Evolutionary conservation across 2,797 vertebrate genomes (phyloP).

Genomic region (Pachyuromys duprasi): DNA sequence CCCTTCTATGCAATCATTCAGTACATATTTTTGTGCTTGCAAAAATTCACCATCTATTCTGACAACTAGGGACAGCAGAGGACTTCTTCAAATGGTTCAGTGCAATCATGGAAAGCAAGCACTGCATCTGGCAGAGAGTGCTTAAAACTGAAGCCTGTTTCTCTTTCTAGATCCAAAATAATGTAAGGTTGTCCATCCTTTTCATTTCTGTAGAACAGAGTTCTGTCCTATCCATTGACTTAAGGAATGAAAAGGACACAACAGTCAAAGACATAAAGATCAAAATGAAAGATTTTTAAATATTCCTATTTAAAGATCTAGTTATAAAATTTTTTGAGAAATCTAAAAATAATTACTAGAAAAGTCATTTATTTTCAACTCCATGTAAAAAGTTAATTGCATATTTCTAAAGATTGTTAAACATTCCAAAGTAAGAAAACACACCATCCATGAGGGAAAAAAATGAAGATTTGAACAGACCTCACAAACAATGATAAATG

Average conservation of each 20-base stretch:
- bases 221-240: background rate
- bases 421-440: conserved; percentile 11
- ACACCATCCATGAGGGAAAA: background rate
- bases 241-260: background rate
- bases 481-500: background rate
- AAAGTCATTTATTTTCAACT: conserved; percentile 4
- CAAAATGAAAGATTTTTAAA: background rate
- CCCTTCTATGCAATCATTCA: background rate
- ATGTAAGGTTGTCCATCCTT: background rate
- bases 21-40: background rate
- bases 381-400: background rate
- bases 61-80: background rate
- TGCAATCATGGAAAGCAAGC: background rate
- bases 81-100: background rate
- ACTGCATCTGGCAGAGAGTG: background rate
- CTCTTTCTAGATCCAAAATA: background rate
- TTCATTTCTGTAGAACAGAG: background rate
- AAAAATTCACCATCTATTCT: background rate
- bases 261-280: background rate
- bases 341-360: background rate
- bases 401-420: background rate
- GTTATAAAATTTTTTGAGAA: background rate
- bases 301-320: background rate
- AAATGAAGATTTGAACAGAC: background rate
- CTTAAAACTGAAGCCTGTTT: background rate